Percentiles rank a stretch among this genome's conserved stretches.
These are phyloP conservation scores for Ptilodon capucinus DNA, from an alignment of 2,888 invertebrate genomes.

Conservation along the genomic window DNA sequence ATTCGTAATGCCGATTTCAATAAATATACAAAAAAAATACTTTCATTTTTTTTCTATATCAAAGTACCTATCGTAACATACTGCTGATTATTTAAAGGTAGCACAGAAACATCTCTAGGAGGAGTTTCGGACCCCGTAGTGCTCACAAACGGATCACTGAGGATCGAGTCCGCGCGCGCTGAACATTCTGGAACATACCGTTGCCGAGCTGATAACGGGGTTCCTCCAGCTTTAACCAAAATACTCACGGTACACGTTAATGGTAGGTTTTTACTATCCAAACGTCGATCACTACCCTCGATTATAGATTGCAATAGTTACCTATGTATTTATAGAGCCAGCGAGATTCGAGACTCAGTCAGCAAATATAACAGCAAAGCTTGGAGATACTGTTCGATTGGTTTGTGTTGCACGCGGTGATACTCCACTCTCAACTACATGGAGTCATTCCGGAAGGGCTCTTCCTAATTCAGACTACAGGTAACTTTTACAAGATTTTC, in stretches of 20 bases:
- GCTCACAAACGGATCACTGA: slow-evolving; percentile 87
- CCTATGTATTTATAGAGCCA: slow-evolving; percentile 84
- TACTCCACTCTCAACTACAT: slow-evolving; percentile 89
- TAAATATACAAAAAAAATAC: neutral
- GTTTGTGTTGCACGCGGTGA: slow-evolving; percentile 92
- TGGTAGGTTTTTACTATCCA: slow-evolving; percentile 80
- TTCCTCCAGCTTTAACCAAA: slow-evolving; percentile 91
- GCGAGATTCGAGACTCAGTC: slow-evolving; percentile 89
- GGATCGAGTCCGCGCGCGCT: slow-evolving; percentile 87
- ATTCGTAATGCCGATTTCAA: too few species aligned
- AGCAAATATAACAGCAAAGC: slow-evolving; percentile 89
- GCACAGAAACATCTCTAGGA: slow-evolving; percentile 69
- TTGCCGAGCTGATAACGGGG: slow-evolving; percentile 92
- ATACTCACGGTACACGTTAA: slow-evolving; percentile 91
- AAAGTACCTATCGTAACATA: neutral
- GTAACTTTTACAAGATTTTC: slow-evolving; percentile 35
- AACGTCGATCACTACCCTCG: too few species aligned
- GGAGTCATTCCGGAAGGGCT: slow-evolving; percentile 88
- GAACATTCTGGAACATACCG: slow-evolving; percentile 93
- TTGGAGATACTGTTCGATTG: slow-evolving; percentile 88
- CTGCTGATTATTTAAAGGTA: slow-evolving; percentile 52
- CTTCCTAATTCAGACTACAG: slow-evolving; percentile 88
- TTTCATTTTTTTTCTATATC: neutral
- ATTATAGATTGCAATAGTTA: too few species aligned
- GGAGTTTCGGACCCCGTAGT: slow-evolving; percentile 75